Evolutionary conservation across 2,888 invertebrate genomes (phyloP).

Genomic region (Kuschelorhynchus macadamiae): DNA sequence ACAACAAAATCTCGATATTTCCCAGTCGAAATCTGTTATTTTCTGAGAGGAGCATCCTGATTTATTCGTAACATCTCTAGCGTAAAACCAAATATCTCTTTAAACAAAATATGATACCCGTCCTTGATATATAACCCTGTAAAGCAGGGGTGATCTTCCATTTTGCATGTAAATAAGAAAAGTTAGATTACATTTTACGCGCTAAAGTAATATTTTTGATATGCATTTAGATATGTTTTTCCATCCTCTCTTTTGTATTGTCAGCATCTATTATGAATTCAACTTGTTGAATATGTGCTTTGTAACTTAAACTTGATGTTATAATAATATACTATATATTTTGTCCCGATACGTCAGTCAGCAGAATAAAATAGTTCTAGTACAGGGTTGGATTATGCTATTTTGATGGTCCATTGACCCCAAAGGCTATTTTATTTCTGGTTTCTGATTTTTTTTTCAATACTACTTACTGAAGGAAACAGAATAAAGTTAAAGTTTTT

Average conservation of each 20-base stretch:
- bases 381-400: too few relatives aligned
- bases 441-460: too few relatives aligned
- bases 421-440: too few relatives aligned
- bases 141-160: slow-evolving; percentile 32
- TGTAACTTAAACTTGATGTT: too few relatives aligned
- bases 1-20: too few relatives aligned
- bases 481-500: too few relatives aligned
- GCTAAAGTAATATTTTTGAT: slow-evolving; percentile 26
- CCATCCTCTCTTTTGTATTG: background rate
- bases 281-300: background rate
- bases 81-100: slow-evolving; percentile 44
- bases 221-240: slow-evolving; percentile 26
- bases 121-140: slow-evolving; percentile 30
- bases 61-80: slow-evolving; percentile 35
- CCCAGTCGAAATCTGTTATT: too few relatives aligned
- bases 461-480: too few relatives aligned
- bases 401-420: too few relatives aligned
- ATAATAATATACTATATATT: too few relatives aligned
- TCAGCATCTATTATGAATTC: background rate
- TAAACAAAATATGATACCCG: slow-evolving; percentile 40
- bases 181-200: slow-evolving; percentile 41
- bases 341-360: too few relatives aligned
- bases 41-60: slow-evolving; percentile 5
- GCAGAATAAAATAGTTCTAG: too few relatives aligned
- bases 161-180: slow-evolving; percentile 46